Evolutionary conservation across 2,888 invertebrate genomes (phyloP), one percentile per base, ranked within the genome.

Genomic region (Scaptomyza caliginosa): DNA sequence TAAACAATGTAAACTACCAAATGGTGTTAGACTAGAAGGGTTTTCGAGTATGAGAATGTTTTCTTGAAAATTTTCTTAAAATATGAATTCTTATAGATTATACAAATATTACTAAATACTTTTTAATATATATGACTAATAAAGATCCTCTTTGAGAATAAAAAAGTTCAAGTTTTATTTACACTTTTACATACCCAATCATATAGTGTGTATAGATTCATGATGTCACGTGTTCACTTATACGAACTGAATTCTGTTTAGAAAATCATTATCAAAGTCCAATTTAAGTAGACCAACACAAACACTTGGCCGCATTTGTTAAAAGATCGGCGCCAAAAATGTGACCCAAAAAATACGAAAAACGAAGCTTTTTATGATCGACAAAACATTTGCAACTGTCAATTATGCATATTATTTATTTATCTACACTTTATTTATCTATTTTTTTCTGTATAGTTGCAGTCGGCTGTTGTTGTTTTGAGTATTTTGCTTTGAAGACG

Each of bases 121-220:
- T n/a, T n/a, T n/a, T n/a, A n/a, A n/a, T n/a, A n/a, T n/a, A n/a
- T n/a, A n/a, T n/a, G n/a, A n/a, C n/a, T n/a, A n/a, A n/a, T n/a
- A n/a, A n/a, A n/a, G n/a, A n/a, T n/a, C n/a, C n/a, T n/a, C n/a
- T n/a, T n/a, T n/a, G n/a, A n/a, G n/a, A n/a, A n/a, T n/a, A n/a
- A n/a, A n/a, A n/a, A n/a, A n/a, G n/a, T n/a, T n/a, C n/a, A n/a
- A n/a, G n/a, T n/a, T 32, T 32, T 13, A 5, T 30, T 30, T 34
- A 16, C 16, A 8, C 32, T 34, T 13, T 34, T 34, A 86, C 89
- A 74, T 90, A 89, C 89, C 89, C 89, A 89, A 70, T 88, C 87
- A 51, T 89, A 90, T 48, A 89, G 56, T 50, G 79, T 83, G 51
- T 86, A 83, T 7, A 90, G 72, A 88, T 89, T 89, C 89, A 89